A percentile compares a stretch with the other conserved stretches of the same genome.
Conservation (phyloP, 2,888 invertebrate genomes). For the Alentia gelatinosa region DNA sequence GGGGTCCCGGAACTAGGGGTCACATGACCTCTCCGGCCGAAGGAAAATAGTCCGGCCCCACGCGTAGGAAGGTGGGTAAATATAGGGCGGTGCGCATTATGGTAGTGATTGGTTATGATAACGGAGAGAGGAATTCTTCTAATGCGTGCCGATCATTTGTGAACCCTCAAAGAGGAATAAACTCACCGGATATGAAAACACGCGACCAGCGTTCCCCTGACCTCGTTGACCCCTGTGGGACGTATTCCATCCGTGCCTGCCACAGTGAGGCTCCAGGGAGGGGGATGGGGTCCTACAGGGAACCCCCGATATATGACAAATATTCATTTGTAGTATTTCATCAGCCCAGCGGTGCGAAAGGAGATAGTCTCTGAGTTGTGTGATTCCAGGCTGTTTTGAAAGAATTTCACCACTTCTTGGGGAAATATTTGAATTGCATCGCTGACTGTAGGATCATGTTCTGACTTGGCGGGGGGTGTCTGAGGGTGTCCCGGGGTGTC, state of each 20-base stretch:
- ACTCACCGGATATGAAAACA: neutral
- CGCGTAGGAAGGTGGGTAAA: neutral
- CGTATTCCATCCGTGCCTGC: neutral
- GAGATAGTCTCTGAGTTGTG: neutral
- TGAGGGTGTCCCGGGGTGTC: too few species aligned
- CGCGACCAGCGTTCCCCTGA: neutral
- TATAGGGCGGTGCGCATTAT: neutral
- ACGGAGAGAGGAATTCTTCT: neutral
- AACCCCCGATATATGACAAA: neutral
- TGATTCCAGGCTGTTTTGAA: neutral
- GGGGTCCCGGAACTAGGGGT: neutral
- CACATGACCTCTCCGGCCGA: neutral
- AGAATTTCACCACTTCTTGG: neutral
- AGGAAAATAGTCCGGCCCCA: neutral
- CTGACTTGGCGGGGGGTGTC: neutral
- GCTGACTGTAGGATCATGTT: neutral
- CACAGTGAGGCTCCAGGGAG: too few species aligned
- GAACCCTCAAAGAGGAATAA: neutral
- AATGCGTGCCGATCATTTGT: neutral
- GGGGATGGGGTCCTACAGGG: neutral
- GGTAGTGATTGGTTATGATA: neutral
- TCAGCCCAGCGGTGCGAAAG: neutral
- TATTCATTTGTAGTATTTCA: constrained; percentile 21
- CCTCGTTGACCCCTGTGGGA: neutral
- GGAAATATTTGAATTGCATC: neutral